Evolutionary conservation across 2,797 vertebrate genomes (phyloP).

Genomic region (Nothura maculosa): DNA sequence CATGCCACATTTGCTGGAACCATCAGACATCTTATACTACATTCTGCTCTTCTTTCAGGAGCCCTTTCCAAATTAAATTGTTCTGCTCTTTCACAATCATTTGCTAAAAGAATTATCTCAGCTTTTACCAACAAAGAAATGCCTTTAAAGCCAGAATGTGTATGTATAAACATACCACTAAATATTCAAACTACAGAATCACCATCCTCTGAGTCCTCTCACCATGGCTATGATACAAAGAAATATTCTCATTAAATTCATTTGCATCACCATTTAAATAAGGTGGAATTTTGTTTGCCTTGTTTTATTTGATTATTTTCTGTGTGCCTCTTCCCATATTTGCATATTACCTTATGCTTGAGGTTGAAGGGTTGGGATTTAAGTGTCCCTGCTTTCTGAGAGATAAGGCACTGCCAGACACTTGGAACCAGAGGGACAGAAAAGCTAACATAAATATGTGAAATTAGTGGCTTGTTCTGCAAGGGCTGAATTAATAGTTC

Average conservation of each 20-base stretch:
- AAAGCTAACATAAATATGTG: not conserved
- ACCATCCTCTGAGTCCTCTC: not conserved
- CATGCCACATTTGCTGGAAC: not conserved
- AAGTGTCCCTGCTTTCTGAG: not conserved
- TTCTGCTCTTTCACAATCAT: not conserved
- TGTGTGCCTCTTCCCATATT: not conserved
- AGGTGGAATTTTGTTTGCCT: not conserved
- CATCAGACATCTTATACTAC: not conserved
- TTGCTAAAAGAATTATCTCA: not conserved
- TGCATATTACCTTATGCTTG: not conserved
- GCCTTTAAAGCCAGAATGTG: not conserved
- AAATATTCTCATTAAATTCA: not conserved
- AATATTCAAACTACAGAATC: not conserved
- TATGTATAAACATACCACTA: not conserved
- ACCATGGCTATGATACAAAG: not conserved
- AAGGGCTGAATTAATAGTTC: conserved; percentile 6
- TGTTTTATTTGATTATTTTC: not conserved
- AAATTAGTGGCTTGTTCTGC: not conserved
- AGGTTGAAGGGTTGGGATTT: not conserved
- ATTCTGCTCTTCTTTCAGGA: not conserved
- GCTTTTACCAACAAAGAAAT: not conserved
- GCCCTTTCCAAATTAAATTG: not conserved
- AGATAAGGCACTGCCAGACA: not conserved
- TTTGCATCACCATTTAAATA: not conserved
- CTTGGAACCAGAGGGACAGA: not conserved